Conservation (phyloP, 2,888 invertebrate genomes). For the Luperina nickerlii region DNA sequence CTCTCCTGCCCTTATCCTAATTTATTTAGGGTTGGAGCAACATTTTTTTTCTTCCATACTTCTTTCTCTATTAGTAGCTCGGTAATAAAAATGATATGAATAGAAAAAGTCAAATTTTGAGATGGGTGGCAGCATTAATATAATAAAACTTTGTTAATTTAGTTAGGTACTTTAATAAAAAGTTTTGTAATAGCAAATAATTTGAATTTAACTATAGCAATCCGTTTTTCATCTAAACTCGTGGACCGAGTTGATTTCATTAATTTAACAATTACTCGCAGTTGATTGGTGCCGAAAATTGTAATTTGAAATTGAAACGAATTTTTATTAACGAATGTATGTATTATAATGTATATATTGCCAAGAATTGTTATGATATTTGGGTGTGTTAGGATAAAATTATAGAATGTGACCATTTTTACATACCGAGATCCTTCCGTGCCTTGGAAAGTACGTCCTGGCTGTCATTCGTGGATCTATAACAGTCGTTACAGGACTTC, state of each 20-base stretch:
- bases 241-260: not conserved
- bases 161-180: not conserved
- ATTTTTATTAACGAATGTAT: not conserved
- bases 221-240: not conserved
- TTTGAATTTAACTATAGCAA: not conserved
- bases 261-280: not conserved
- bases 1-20: too few relatives aligned
- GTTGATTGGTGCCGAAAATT: not conserved
- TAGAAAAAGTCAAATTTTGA: not conserved
- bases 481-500: too few relatives aligned
- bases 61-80: too few relatives aligned
- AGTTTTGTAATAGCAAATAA: not conserved
- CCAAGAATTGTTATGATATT: not conserved
- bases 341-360: too few relatives aligned
- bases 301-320: not conserved
- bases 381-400: not conserved
- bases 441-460: too few relatives aligned
- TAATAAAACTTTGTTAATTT: not conserved
- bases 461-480: too few relatives aligned
- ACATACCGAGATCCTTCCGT: too few relatives aligned
- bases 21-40: too few relatives aligned
- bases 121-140: not conserved
- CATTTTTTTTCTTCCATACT: too few relatives aligned
- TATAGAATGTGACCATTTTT: not conserved
- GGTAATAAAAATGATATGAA: not conserved